Percentiles rank a stretch among this genome's conserved stretches.
phyloP scores from a whole-genome alignment of 2,113 vertebrate genomes.

The Tor tambroides region DNA sequence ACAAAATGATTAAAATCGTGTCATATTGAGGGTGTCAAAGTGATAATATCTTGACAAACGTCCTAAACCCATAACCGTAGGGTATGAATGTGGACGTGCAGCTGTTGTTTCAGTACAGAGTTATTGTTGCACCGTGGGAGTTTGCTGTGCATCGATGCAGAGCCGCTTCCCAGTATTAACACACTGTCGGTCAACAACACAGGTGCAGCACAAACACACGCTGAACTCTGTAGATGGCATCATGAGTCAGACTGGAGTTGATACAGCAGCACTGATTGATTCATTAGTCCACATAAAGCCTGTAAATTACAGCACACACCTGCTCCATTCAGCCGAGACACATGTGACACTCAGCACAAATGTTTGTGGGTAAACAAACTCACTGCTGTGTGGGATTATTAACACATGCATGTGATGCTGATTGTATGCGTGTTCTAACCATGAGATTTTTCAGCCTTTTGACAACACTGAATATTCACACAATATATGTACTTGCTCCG shows the following conservation, averaged over 20 bases:
- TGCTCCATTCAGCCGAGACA: neutral
- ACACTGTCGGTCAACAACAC: constrained; percentile 6
- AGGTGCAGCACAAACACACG: neutral
- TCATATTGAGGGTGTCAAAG: too few species aligned
- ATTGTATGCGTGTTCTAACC: too few species aligned
- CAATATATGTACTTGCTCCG: too few species aligned
- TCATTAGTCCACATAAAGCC: constrained; percentile 16
- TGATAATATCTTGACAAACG: too few species aligned
- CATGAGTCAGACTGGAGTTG: constrained; percentile 43
- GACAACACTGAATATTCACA: too few species aligned
- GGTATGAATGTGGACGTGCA: neutral
- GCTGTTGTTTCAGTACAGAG: neutral
- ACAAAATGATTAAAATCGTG: too few species aligned
- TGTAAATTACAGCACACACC: constrained; percentile 13
- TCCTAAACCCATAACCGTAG: neutral
- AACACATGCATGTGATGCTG: neutral
- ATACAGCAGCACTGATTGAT: constrained; percentile 20
- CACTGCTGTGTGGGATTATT: neutral
- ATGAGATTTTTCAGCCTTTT: too few species aligned
- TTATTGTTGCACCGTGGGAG: neutral
- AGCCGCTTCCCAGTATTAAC: neutral
- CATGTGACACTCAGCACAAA: neutral
- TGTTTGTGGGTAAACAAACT: constrained; percentile 19
- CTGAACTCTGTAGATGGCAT: neutral
- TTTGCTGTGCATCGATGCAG: neutral